phyloP scores from a whole-genome alignment of 2,888 invertebrate genomes.

The Perizoma affinitatum region DNA sequence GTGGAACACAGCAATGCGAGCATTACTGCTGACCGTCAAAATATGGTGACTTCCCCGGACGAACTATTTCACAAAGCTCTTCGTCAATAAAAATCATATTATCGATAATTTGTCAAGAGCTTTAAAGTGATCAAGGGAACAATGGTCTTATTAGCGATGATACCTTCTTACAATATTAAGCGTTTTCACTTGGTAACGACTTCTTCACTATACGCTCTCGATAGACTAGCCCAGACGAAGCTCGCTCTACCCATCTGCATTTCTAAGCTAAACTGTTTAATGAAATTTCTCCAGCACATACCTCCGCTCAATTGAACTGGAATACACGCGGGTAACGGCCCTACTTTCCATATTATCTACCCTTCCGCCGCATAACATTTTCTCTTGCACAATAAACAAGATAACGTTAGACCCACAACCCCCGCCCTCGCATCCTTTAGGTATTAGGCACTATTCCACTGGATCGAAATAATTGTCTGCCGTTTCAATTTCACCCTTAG shows the following conservation, averaged over 20 bases:
- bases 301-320: constrained; percentile 47
- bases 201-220: background rate
- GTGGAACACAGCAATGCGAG: too few relatives aligned
- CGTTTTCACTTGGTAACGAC: too few relatives aligned
- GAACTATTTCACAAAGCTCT: too few relatives aligned
- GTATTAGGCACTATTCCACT: constrained; percentile 9
- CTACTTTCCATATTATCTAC: constrained; percentile 53
- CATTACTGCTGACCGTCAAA: too few relatives aligned
- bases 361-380: constrained; percentile 52
- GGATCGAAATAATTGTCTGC: constrained; percentile 22
- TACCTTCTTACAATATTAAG: too few relatives aligned
- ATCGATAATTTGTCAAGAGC: too few relatives aligned
- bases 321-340: constrained; percentile 42
- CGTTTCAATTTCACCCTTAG: constrained; percentile 23
- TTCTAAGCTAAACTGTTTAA: constrained; percentile 14
- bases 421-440: constrained; percentile 16
- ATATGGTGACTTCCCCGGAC: too few relatives aligned
- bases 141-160: background rate
- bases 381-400: constrained; percentile 44
- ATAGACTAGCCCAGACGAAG: constrained; percentile 5
- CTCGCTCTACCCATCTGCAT: constrained; percentile 1
- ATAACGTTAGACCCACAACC: constrained; percentile 41
- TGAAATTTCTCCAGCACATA: constrained; percentile 23
- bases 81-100: too few relatives aligned
- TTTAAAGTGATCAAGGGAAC: too few relatives aligned